These are phyloP conservation scores for Sussaba pulchella DNA, from an alignment of 2,888 invertebrate genomes.

Conservation along the genomic window DNA sequence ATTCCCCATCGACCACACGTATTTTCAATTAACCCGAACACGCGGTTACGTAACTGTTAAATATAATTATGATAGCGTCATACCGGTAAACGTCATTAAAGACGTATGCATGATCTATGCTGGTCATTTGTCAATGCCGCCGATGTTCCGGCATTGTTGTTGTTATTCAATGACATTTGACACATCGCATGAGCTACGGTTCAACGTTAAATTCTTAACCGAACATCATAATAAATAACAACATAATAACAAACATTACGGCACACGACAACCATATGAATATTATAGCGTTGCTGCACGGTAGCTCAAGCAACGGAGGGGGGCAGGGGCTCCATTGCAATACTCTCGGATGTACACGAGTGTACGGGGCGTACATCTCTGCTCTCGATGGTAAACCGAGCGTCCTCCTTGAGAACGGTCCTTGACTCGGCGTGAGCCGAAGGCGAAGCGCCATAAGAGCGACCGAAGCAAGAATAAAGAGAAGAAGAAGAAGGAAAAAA, in stretches of 20 bases:
- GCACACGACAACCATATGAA: background rate
- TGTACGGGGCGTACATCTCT: conserved; percentile 53
- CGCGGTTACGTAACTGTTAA: conserved; percentile 69
- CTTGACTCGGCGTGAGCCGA: conserved; percentile 78
- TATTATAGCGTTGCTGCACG: conserved; percentile 1
- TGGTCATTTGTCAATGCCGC: too few species aligned
- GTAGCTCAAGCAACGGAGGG: background rate
- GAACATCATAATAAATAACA: too few species aligned
- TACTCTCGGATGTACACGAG: conserved; percentile 17
- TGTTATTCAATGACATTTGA: too few species aligned
- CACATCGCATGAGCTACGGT: too few species aligned
- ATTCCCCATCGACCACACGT: too few species aligned
- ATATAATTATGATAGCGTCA: too few species aligned
- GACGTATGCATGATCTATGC: too few species aligned
- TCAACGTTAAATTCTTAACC: too few species aligned
- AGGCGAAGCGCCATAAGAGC: conserved; percentile 47
- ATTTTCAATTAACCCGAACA: conserved; percentile 56
- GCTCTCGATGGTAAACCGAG: conserved; percentile 77
- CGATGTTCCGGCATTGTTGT: too few species aligned
- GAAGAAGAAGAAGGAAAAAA: conserved; percentile 65
- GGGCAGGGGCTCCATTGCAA: background rate
- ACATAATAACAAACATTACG: conserved; percentile 9
- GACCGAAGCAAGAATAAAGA: conserved; percentile 53
- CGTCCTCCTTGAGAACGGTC: conserved; percentile 84
- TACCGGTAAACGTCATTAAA: too few species aligned